phyloP scores from a whole-genome alignment of 2,888 invertebrate genomes.

The Caenorhabditis sp. region DNA sequence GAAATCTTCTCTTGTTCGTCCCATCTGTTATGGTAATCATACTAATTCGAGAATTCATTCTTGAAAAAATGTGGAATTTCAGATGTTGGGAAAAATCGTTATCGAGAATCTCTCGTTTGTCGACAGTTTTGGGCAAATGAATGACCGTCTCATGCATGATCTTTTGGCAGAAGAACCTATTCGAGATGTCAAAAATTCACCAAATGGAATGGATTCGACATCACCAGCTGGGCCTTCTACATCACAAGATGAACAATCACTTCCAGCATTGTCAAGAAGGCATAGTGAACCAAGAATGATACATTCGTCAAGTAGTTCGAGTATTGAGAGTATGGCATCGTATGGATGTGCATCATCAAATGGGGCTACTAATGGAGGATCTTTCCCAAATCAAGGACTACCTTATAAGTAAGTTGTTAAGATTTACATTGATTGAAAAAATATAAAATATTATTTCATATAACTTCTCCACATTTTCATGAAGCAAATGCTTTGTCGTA shows the following conservation, averaged over 20 bases:
- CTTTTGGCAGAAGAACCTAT: slow-evolving; percentile 52
- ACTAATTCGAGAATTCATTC: background rate
- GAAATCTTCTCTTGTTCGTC: slow-evolving; percentile 67
- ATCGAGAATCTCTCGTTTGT: slow-evolving; percentile 68
- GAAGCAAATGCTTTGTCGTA: too few relatives aligned
- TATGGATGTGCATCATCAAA: slow-evolving; percentile 35
- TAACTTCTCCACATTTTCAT: too few relatives aligned
- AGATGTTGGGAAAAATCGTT: slow-evolving; percentile 64
- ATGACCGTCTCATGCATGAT: slow-evolving; percentile 63
- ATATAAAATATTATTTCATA: too few relatives aligned
- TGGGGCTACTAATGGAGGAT: slow-evolving; percentile 8
- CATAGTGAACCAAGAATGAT: slow-evolving; percentile 50
- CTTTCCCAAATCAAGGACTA: background rate
- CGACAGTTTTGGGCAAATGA: slow-evolving; percentile 64
- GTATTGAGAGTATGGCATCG: slow-evolving; percentile 42
- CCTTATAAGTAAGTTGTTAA: slow-evolving; percentile 40
- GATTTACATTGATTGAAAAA: background rate
- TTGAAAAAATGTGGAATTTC: slow-evolving; percentile 10
- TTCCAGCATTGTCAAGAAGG: slow-evolving; percentile 21
- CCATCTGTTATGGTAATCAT: slow-evolving; percentile 62
- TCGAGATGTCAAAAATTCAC: slow-evolving; percentile 9
- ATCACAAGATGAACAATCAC: slow-evolving; percentile 32
- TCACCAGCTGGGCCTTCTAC: slow-evolving; percentile 17
- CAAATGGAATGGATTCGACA: slow-evolving; percentile 22
- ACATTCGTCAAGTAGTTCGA: slow-evolving; percentile 45